These are phyloP conservation scores for Agonopterix subpropinquella DNA, from an alignment of 2,888 invertebrate genomes.

Conservation along the genomic window DNA sequence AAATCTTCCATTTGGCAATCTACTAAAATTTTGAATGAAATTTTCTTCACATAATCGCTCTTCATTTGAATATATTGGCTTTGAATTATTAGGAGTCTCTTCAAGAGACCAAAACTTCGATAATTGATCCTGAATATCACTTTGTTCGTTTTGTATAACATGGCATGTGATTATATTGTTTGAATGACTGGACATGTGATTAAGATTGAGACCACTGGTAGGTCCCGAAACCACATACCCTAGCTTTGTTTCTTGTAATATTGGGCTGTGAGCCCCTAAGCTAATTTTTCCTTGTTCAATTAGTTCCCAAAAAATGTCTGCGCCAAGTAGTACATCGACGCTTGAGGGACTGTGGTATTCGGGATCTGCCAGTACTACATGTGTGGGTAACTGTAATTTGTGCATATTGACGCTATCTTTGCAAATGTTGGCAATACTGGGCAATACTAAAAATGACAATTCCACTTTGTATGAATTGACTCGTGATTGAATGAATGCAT, in stretches of 20 bases:
- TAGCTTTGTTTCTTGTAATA: conserved; percentile 6
- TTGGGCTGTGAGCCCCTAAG: conserved; percentile 3
- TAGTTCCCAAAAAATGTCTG: conserved; percentile 6
- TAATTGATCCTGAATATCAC: conserved; percentile 2
- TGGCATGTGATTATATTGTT: conserved; percentile 1
- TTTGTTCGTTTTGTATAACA: background rate
- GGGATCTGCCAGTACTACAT: conserved; percentile 10
- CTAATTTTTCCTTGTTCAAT: conserved; percentile 1
- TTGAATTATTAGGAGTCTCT: too few species aligned
- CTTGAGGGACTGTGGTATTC: conserved; percentile 4
- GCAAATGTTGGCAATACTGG: too few species aligned
- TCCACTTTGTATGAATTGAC: too few species aligned
- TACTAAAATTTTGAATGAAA: too few species aligned
- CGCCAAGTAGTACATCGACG: background rate
- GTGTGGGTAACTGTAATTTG: conserved; percentile 3
- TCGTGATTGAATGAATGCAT: too few species aligned
- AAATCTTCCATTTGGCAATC: too few species aligned
- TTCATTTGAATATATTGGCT: too few species aligned
- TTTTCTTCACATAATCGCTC: too few species aligned
- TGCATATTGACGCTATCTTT: too few species aligned
- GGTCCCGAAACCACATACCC: conserved; percentile 13
- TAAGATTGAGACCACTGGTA: background rate
- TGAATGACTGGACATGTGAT: conserved; percentile 2
- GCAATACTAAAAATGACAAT: too few species aligned
- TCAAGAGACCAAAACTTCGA: too few species aligned